These are phyloP conservation scores for Sebastes dallii DNA, from an alignment of 2,797 vertebrate genomes.

Conservation along the genomic window DNA sequence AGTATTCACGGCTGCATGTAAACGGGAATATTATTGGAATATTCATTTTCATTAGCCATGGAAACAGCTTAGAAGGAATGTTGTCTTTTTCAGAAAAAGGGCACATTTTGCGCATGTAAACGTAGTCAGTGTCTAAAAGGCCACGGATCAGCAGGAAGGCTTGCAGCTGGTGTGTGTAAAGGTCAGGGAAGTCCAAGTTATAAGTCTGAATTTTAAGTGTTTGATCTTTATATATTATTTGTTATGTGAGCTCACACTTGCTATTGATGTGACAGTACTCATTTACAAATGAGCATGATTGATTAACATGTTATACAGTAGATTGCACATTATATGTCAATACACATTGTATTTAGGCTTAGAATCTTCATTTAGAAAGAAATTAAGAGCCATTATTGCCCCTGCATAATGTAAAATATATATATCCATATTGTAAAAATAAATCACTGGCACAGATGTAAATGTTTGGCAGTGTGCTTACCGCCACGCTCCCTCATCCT, in stretches of 20 bases:
- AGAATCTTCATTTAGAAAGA: background rate
- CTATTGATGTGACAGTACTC: slow-evolving; percentile 66
- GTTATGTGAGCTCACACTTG: slow-evolving; percentile 40
- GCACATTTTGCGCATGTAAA: too few relatives aligned
- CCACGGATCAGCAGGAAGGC: slow-evolving; percentile 68
- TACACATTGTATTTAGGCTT: background rate
- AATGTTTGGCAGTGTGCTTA: background rate
- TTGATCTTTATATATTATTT: slow-evolving; percentile 48
- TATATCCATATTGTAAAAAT: background rate
- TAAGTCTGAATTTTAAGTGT: slow-evolving; percentile 82
- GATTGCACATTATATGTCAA: background rate
- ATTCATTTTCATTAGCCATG: too few relatives aligned
- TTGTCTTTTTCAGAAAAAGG: too few relatives aligned
- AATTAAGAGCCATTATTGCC: background rate
- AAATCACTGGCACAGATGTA: slow-evolving; percentile 17
- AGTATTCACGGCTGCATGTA: too few relatives aligned
- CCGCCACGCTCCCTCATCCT: background rate
- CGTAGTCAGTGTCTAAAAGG: slow-evolving; percentile 59
- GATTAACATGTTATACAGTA: slow-evolving; percentile 66
- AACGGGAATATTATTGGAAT: too few relatives aligned
- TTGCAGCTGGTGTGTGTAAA: slow-evolving; percentile 74
- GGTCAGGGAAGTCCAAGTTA: slow-evolving; percentile 83
- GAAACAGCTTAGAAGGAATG: too few relatives aligned
- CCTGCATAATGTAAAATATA: background rate
- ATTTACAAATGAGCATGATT: slow-evolving; percentile 66